Evolutionary conservation across 64 coral and sea anemone genomes (phyloP), one percentile per base, ranked within the genome.

Genomic region (Stylophora pistillata): DNA sequence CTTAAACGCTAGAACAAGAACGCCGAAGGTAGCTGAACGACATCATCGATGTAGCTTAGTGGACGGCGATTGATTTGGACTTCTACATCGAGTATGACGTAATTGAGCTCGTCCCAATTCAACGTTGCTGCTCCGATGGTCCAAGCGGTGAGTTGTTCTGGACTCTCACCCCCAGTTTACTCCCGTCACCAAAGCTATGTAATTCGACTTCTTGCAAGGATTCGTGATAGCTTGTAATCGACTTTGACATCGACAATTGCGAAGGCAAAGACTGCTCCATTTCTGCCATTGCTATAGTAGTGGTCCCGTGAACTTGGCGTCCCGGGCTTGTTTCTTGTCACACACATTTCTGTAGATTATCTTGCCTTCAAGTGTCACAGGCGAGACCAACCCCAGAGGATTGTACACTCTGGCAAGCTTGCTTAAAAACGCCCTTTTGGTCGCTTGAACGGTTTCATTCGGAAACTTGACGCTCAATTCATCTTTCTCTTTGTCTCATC

Each of bases 401-500:
- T 78, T 53, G 56, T 78, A 78, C 17, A 78, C 76, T 55, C 56
- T 31, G 25, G 53, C 53, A 23, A 78, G 76, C 76, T 78, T 78
- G 76, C 76, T 55, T 78, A 58, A 37, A 78, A 78, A 0, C 13
- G 18, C 75, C 56, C 47, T 78, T 55, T 78, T 78, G 0, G 53
- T 78, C 47, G 53, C 21, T 57, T 78, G 53, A 27, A 57, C 53
- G 25, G 55, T 20, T 58, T 78, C 76, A 57, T 41, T 78, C 0
- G 53, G 18, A 25, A 78, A 78, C 20, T n/a, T n/a, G n/a, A n/a
- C n/a, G n/a, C n/a, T n/a, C n/a, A n/a, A n/a, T 30, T 71, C 71
- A 57, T 88, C 86, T 53, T 76, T 88, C 12, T 76, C 86, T 76
- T 88, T 88, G 29, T 76, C 29, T n/a, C 56, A 73, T 12, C 30